These are phyloP conservation scores for Diplodus sargus DNA, from an alignment of 2,797 vertebrate species.

Conservation along the genomic window DNA sequence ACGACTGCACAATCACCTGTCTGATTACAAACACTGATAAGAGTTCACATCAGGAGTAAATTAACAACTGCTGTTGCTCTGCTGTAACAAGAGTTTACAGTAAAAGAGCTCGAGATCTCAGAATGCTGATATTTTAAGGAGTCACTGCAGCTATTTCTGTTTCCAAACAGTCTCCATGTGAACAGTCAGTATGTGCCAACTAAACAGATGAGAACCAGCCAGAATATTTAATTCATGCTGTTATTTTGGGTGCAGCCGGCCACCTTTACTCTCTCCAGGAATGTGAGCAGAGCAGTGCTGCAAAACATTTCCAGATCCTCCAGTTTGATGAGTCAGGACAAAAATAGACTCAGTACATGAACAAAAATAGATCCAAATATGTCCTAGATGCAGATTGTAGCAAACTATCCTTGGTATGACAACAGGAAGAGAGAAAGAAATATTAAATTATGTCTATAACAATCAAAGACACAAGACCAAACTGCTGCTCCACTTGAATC, in stretches of 20 bases:
- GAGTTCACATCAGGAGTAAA: too few species aligned
- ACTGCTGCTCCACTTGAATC: too few species aligned
- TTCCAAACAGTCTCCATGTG: neutral
- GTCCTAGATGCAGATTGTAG: conserved; percentile 10
- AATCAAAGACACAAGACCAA: too few species aligned
- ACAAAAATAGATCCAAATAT: conserved; percentile 55
- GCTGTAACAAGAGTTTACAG: too few species aligned
- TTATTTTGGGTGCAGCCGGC: neutral
- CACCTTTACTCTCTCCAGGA: neutral
- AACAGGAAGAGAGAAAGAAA: neutral
- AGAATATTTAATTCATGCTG: neutral
- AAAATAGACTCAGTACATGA: conserved; percentile 42
- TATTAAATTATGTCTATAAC: neutral
- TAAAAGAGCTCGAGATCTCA: too few species aligned
- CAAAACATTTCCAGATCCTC: neutral
- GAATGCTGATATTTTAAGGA: too few species aligned
- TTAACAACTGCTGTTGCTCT: too few species aligned
- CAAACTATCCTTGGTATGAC: neutral
- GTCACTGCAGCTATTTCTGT: neutral
- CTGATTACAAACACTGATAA: too few species aligned
- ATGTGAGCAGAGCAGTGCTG: neutral
- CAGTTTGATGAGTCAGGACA: conserved; percentile 29
- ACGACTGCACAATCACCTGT: too few species aligned
- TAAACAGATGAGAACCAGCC: neutral
- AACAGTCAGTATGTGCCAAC: neutral